phyloP scores from a whole-genome alignment of 2,888 invertebrate genomes.

The Andrena chrysosceles region DNA sequence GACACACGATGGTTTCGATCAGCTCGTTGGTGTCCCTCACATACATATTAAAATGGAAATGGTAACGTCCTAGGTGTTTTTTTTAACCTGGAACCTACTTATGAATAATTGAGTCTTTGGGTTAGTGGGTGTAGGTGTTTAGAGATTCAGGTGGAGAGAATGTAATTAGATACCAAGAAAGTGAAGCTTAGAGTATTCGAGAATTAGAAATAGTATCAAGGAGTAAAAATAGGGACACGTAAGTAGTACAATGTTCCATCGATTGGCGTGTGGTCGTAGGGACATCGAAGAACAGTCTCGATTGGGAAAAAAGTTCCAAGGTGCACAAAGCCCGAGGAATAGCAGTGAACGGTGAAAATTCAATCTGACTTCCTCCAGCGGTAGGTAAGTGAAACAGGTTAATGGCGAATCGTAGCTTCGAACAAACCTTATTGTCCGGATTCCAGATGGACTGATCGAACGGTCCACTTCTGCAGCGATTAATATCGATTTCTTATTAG shows the following conservation, averaged over 20 bases:
- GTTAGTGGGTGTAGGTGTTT: too few relatives aligned
- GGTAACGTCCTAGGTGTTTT: too few relatives aligned
- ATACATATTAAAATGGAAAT: too few relatives aligned
- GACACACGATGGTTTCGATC: neutral
- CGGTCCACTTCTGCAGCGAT: constrained; percentile 19
- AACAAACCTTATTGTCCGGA: constrained; percentile 13
- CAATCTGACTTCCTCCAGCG: constrained; percentile 34
- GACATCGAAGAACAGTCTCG: neutral
- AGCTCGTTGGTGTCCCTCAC: neutral
- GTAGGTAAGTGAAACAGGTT: constrained; percentile 44
- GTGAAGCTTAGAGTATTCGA: too few relatives aligned
- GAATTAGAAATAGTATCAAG: too few relatives aligned
- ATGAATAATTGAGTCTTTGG: too few relatives aligned
- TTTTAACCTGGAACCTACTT: too few relatives aligned
- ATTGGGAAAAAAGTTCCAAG: neutral
- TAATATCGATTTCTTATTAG: constrained; percentile 50
- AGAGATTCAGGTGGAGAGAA: too few relatives aligned
- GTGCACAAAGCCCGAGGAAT: neutral
- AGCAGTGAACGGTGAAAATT: constrained; percentile 37
- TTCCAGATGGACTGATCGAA: constrained; percentile 7
- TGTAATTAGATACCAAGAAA: too few relatives aligned
- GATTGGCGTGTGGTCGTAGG: constrained; percentile 5
- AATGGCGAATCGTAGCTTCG: constrained; percentile 36
- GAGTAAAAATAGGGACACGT: too few relatives aligned
- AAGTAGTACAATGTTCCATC: constrained; percentile 1